Percentiles rank a stretch among this genome's conserved stretches.
phyloP scores from a whole-genome alignment of 2,888 invertebrate species.

The Drosophila pegasa region DNA sequence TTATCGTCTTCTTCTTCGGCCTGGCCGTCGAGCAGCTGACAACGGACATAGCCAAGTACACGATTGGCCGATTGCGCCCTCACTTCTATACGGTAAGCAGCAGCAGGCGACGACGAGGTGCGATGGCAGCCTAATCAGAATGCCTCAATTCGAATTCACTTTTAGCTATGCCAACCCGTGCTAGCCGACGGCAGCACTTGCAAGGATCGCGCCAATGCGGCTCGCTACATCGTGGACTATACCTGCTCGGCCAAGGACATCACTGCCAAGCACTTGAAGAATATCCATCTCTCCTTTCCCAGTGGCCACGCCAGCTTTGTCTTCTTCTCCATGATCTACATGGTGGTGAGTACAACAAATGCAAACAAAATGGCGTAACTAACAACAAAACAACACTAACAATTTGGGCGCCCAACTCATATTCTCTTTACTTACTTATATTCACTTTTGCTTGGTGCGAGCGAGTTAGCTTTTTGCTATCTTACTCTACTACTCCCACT shows the following conservation, averaged over 20 bases:
- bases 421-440: not conserved
- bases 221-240: constrained; percentile 90
- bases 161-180: constrained; percentile 91
- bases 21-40: constrained; percentile 93
- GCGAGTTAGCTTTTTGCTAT: not conserved
- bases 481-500: no score
- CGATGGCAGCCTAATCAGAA: not conserved
- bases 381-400: not conserved
- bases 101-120: not conserved
- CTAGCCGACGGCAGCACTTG: constrained; percentile 86
- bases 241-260: constrained; percentile 86
- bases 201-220: constrained; percentile 86
- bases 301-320: constrained; percentile 96
- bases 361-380: not conserved
- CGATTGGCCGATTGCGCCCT: constrained; percentile 95
- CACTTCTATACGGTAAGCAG: constrained; percentile 92
- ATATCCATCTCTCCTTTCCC: constrained; percentile 94
- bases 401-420: not conserved
- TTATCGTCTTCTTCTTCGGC: constrained; percentile 94
- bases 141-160: no score
- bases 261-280: constrained; percentile 87
- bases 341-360: constrained; percentile 88
- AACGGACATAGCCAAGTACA: constrained; percentile 97
- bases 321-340: constrained; percentile 93
- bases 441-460: not conserved